Percentiles rank a stretch among this genome's conserved stretches.
Conservation (phyloP, 2,113 vertebrate species). For the Prochilodus magdalenae region DNA sequence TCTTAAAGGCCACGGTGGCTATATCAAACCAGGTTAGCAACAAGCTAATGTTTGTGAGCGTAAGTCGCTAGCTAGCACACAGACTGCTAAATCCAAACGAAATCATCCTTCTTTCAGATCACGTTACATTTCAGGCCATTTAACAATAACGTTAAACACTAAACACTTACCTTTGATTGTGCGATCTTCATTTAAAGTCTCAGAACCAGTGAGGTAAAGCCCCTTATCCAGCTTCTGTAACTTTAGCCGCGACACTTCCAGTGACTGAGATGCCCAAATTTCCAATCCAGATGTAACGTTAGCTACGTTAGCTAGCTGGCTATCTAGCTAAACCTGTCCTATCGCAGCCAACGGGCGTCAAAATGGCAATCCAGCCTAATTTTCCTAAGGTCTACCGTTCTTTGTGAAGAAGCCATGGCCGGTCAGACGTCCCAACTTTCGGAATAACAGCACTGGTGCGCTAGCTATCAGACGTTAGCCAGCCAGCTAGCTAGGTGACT, state of each 20-base stretch:
- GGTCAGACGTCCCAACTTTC: background rate
- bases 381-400: constrained; percentile 1
- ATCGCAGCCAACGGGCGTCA: constrained; percentile 33
- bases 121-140: background rate
- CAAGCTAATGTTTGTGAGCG: background rate
- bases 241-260: constrained; percentile 47
- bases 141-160: background rate
- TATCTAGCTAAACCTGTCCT: constrained; percentile 72
- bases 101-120: constrained; percentile 5
- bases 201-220: constrained; percentile 80
- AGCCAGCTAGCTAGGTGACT: constrained; percentile 45
- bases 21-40: background rate
- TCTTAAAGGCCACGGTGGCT: background rate
- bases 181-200: constrained; percentile 85
- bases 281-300: constrained; percentile 40
- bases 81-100: background rate
- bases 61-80: constrained; percentile 16
- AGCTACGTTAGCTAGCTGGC: constrained; percentile 61
- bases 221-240: constrained; percentile 78
- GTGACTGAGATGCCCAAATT: constrained; percentile 45
- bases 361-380: constrained; percentile 13
- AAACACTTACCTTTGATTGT: constrained; percentile 79
- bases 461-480: constrained; percentile 64
- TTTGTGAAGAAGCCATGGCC: constrained; percentile 27
- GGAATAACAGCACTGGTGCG: constrained; percentile 51